Base-by-base conservation (phyloP, 1,140 invertebrate species). In the Pomacea maculata region DNA sequence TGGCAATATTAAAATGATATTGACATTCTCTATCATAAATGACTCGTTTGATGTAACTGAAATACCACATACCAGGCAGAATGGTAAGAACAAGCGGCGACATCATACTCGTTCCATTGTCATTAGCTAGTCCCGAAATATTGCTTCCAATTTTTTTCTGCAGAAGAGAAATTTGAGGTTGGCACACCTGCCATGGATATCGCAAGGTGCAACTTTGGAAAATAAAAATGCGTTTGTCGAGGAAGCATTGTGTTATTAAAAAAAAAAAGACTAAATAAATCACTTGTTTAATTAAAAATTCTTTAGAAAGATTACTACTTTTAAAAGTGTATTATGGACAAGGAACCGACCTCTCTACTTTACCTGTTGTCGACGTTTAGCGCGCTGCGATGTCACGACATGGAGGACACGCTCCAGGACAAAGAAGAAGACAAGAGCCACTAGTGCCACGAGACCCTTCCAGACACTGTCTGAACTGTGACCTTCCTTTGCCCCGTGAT, bases 371-470 rank as follows among this genome's bases (percentile, higher is more conserved):
- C 78, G 78, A 25, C 61, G 74, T 15, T 82, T 72, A 10, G 64
- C 67, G n/a, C 80, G 80, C 54, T 73, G 63, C 0, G 70, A 64
- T 3, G 79, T 83, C 19, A 79, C 68, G 25, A 83, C 78, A 55
- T 71, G 79, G 6, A 97, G 91, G 5, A 95, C 93, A 89, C 96
- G 95, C 89, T 97, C 96, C 10, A 94, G 95, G 79, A 96, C 94
- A 89, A 97, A 97, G 91, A 97, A 97, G 87, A 96, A 93, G 3
- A 96, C 94, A n/a, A 97, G 93, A n/a, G 96, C 95, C 52, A 94
- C 85, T 92, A 97, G 94, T 14, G 95, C 95, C 1, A 94, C 94
- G 29, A 97, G 89, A 17, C 96, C 96, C 90, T 96, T 96, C 94
- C 94, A 96, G 90, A 96, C 95, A 82, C 84, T 95, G 95, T 78